Evolutionary conservation across 1,140 invertebrate genomes (phyloP).

Genomic region (Cotesia vestalis): DNA sequence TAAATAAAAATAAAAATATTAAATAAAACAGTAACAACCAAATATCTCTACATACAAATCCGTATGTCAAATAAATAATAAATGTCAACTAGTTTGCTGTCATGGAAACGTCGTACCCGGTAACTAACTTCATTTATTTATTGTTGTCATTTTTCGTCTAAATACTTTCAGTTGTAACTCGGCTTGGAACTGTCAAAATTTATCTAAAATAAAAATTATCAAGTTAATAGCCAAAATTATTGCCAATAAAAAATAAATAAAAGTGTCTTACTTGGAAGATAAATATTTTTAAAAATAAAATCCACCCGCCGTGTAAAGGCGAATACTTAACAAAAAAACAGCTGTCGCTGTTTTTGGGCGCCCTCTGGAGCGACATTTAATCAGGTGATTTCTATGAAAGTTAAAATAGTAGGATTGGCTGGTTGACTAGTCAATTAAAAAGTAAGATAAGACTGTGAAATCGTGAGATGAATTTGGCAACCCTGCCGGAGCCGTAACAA

Average conservation of each 20-base stretch:
- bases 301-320: neutral
- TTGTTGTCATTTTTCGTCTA: no score
- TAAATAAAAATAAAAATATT: slow-evolving; percentile 41
- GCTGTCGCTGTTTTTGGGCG: neutral
- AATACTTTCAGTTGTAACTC: no score
- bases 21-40: slow-evolving; percentile 12
- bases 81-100: slow-evolving; percentile 20
- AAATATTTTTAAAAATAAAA: neutral
- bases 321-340: no score
- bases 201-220: no score
- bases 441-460: no score
- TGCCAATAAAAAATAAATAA: no score
- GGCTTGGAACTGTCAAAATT: no score
- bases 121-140: no score
- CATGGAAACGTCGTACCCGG: slow-evolving; percentile 26
- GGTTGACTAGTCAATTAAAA: no score
- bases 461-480: slow-evolving; percentile 42
- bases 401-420: neutral
- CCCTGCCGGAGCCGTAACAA: slow-evolving; percentile 52
- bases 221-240: no score
- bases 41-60: neutral
- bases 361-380: slow-evolving; percentile 8
- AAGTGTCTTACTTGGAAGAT: neutral
- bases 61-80: slow-evolving; percentile 2
- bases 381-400: slow-evolving; percentile 18